A percentile compares a stretch with the other conserved stretches of the same genome.
phyloP scores from a whole-genome alignment of 2,888 invertebrate genomes.

The Watsonalla binaria region DNA sequence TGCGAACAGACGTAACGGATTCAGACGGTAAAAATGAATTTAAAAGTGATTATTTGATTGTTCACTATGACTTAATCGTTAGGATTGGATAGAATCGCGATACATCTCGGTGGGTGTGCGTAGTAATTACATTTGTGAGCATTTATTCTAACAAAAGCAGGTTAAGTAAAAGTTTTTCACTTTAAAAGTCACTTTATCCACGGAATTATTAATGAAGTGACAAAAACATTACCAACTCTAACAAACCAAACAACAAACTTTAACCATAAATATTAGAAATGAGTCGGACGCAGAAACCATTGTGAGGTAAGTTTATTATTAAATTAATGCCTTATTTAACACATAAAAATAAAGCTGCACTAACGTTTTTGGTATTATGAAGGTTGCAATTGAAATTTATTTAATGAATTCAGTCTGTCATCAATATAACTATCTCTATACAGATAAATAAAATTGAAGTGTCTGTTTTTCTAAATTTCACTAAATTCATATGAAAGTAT shows the following conservation, averaged over 20 bases:
- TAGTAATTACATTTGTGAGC: too few species aligned
- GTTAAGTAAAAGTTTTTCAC: not conserved
- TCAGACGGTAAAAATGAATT: slow-evolving; percentile 2
- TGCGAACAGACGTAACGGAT: slow-evolving; percentile 40
- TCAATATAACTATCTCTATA: too few species aligned
- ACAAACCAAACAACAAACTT: not conserved
- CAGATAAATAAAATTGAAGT: too few species aligned
- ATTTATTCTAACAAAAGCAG: too few species aligned
- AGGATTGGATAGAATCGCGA: not conserved
- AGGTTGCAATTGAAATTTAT: too few species aligned
- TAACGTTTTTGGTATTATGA: too few species aligned
- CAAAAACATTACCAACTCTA: not conserved
- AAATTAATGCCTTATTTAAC: too few species aligned
- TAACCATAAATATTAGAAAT: not conserved
- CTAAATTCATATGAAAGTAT: too few species aligned
- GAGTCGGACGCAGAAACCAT: not conserved
- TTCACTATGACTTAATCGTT: not conserved
- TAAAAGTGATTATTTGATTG: not conserved
- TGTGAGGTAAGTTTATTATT: not conserved
- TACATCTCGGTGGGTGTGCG: not conserved
- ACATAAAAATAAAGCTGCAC: too few species aligned
- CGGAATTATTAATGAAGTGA: slow-evolving; percentile 1
- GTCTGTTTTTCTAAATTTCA: too few species aligned
- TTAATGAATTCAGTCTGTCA: too few species aligned
- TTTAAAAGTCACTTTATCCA: not conserved